Evolutionary conservation across 2,888 invertebrate genomes (phyloP), one percentile per base, ranked within the genome.

Genomic region (Theretra japonica): DNA sequence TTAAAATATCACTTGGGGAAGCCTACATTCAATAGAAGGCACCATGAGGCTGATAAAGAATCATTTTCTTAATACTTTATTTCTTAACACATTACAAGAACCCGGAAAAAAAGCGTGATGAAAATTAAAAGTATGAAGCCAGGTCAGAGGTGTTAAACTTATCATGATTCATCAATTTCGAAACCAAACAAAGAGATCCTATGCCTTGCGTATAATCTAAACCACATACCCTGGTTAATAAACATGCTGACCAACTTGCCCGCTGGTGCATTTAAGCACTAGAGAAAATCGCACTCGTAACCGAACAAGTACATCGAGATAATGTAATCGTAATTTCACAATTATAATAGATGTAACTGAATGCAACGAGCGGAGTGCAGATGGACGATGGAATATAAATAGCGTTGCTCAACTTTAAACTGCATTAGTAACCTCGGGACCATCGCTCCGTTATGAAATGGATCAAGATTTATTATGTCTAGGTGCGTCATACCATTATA

Each of bases 371-470:
- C 4, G 62, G 7, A 17, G 15, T 41, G 41, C 23, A 65, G 41
- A 48, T 48, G 23, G 23, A 48, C 65, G 65, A 21, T 23, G 65
- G 65, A 58, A 23, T 65, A 65, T 65, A 65, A 65, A 65, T 65
- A 65, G 65, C 7, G 17, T 48, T 48, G 21, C 65, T 65, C 65
- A 65, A 65, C 23, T 30, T 53, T 19, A 53, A 53, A 53, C 53
- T 60, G 60, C 60, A 65, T 65, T 65, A 65, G 48, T 48, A 65
- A 65, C 65, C 65, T 48, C 65, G 23, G 41, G 65, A 48, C 41
- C 21, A 21, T 15, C n/a, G 53, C 53, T 28, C 48, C 50, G n/a
- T 59, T 65, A 53, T 58, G 59, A 21, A 59, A 68, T 59, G 62
- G 33, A 57, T 65, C 23, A 23, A 65, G 65, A 65, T 65, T 62